Evolutionary conservation across 2,888 invertebrate genomes (phyloP).

Genomic region (Trisateles emortualis): DNA sequence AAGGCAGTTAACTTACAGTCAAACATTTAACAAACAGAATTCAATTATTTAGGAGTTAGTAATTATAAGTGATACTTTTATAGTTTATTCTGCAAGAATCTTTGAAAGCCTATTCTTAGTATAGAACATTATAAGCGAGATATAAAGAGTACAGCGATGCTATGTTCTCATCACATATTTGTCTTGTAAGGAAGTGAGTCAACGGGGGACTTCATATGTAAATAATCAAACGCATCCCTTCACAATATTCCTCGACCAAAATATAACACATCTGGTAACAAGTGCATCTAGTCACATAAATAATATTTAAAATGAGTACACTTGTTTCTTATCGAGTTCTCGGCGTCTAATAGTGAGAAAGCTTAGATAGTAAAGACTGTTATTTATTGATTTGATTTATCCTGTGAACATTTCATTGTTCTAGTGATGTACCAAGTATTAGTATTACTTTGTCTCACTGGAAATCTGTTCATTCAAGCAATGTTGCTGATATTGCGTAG

Average conservation of each 20-base stretch:
- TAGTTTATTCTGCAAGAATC: too few species aligned
- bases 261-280: slow-evolving; percentile 19
- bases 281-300: slow-evolving; percentile 23
- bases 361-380: slow-evolving; percentile 9
- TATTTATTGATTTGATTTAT: slow-evolving; percentile 4
- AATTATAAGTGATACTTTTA: too few species aligned
- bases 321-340: slow-evolving; percentile 15
- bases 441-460: not conserved
- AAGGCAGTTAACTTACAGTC: too few species aligned
- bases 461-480: not conserved
- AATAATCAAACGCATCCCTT: slow-evolving; percentile 29
- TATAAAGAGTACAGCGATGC: too few species aligned
- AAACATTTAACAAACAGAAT: too few species aligned
- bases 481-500: too few species aligned
- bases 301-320: slow-evolving; percentile 16
- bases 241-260: slow-evolving; percentile 8
- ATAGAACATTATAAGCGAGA: too few species aligned
- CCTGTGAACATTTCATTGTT: not conserved
- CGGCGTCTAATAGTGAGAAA: slow-evolving; percentile 10
- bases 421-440: not conserved
- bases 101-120: too few species aligned
- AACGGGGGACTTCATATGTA: slow-evolving; percentile 18
- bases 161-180: slow-evolving; percentile 6
- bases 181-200: slow-evolving; percentile 18
- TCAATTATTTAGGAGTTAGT: too few species aligned